A percentile compares a stretch with the other conserved stretches of the same genome.
These are phyloP conservation scores for Hydrotaea diabolus DNA, from an alignment of 2,888 invertebrate genomes.

Conservation along the genomic window DNA sequence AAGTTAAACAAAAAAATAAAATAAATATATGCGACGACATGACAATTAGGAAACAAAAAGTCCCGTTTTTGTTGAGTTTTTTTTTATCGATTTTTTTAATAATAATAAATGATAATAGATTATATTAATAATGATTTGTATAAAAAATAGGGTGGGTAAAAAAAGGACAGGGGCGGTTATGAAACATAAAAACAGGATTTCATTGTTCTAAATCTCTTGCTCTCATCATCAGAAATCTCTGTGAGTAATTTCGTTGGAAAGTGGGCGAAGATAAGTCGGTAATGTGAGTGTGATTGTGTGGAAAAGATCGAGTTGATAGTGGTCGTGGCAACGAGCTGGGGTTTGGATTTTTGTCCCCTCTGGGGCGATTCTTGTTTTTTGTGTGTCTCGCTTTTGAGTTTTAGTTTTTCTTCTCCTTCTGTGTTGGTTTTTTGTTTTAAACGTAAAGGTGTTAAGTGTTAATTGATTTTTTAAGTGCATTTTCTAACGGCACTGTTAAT, in stretches of 20 bases:
- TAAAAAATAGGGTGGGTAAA: neutral
- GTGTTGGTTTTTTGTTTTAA: constrained; percentile 40
- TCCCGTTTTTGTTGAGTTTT: constrained; percentile 22
- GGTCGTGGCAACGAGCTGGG: neutral
- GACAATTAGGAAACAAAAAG: constrained; percentile 40
- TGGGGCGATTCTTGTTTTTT: constrained; percentile 32
- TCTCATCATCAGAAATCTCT: constrained; percentile 35
- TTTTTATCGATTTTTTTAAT: no score
- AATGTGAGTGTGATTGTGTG: constrained; percentile 12
- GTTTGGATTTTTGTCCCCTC: neutral
- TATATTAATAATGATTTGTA: constrained; percentile 10
- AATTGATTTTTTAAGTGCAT: constrained; percentile 63
- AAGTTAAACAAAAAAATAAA: constrained; percentile 33
- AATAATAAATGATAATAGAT: neutral
- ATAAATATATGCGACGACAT: constrained; percentile 38
- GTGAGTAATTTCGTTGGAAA: neutral
- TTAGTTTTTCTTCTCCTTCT: constrained; percentile 22
- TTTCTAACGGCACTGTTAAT: constrained; percentile 61
- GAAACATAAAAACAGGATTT: constrained; percentile 38
- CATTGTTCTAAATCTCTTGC: constrained; percentile 18
- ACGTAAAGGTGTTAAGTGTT: constrained; percentile 56
- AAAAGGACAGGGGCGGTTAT: neutral
- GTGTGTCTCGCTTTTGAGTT: constrained; percentile 32
- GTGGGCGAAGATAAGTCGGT: constrained; percentile 8
- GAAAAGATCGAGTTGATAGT: constrained; percentile 20